Conservation (phyloP, 2,113 vertebrate genomes). For the Mola mola region DNA sequence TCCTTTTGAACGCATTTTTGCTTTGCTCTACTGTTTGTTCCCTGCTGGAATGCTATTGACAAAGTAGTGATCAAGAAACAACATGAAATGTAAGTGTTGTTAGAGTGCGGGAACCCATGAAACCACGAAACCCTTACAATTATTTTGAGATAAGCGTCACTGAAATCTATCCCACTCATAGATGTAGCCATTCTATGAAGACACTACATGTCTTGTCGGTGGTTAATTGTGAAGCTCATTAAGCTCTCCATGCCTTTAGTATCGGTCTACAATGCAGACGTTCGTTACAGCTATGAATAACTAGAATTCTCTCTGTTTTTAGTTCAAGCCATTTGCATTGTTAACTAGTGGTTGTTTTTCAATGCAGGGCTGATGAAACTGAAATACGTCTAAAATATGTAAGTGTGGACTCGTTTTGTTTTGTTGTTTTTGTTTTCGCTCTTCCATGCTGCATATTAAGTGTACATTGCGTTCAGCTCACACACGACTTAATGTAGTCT, state of each 20-base stretch:
- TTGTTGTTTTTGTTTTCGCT: background rate
- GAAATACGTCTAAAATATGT: background rate
- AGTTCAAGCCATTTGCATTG: background rate
- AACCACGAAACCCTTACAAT: constrained; percentile 33
- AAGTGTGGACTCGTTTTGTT: constrained; percentile 14
- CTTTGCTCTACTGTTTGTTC: constrained; percentile 13
- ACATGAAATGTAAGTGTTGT: constrained; percentile 23
- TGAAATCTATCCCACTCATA: constrained; percentile 14
- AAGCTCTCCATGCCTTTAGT: background rate
- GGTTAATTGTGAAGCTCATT: constrained; percentile 18
- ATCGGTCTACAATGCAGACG: constrained; percentile 1
- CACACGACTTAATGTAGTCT: constrained; percentile 10
- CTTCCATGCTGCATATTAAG: constrained; percentile 4
- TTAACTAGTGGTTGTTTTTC: background rate
- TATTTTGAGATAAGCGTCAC: constrained; percentile 31
- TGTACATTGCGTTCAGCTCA: background rate
- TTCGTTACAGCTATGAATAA: background rate
- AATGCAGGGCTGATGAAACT: constrained; percentile 2
- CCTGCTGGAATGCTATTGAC: constrained; percentile 25
- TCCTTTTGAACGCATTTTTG: background rate
- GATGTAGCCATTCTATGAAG: constrained; percentile 5
- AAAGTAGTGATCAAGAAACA: constrained; percentile 43
- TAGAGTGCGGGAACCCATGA: constrained; percentile 19
- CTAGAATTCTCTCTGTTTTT: background rate
- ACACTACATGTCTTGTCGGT: constrained; percentile 9